Percentiles rank a stretch among this genome's conserved stretches.
Evolutionary conservation across 2,113 vertebrate genomes (phyloP).

Genomic region (Ophthalmotilapia sp.): DNA sequence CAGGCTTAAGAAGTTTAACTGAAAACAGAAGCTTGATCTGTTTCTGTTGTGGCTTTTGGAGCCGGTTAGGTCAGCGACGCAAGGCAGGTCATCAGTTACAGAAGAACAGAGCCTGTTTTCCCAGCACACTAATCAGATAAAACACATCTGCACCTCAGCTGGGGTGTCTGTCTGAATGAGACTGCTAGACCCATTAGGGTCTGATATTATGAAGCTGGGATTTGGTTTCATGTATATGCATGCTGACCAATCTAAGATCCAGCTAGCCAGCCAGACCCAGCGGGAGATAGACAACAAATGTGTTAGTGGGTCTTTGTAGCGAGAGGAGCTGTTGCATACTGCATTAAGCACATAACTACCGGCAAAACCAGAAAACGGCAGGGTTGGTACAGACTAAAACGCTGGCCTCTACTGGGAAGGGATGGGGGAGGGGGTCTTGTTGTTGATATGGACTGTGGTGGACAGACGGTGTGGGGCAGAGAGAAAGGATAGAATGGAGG

Average conservation of each 20-base stretch:
- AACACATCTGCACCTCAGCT: conserved; percentile 31
- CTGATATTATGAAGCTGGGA: conserved; percentile 3
- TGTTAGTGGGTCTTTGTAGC: conserved; percentile 4
- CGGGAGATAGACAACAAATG: background rate
- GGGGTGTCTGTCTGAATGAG: conserved; percentile 18
- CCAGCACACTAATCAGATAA: conserved; percentile 46
- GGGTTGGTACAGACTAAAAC: background rate
- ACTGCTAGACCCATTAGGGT: conserved; percentile 27
- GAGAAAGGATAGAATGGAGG: background rate
- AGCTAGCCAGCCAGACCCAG: background rate
- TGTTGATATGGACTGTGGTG: conserved; percentile 32
- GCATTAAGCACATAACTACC: conserved; percentile 15
- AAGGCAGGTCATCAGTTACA: conserved; percentile 29
- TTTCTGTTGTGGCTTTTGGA: conserved; percentile 15
- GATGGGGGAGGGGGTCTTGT: background rate
- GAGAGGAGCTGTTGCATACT: background rate
- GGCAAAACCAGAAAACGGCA: conserved; percentile 15
- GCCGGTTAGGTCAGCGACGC: background rate
- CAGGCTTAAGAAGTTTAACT: conserved; percentile 13
- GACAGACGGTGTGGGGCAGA: conserved; percentile 42
- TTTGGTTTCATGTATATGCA: conserved; percentile 25
- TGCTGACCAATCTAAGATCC: background rate
- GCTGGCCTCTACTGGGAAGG: conserved; percentile 1
- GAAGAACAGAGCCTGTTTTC: conserved; percentile 4
- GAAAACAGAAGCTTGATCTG: background rate